Conservation (phyloP, 2,888 invertebrate species). For the Nemoura dubitans region DNA sequence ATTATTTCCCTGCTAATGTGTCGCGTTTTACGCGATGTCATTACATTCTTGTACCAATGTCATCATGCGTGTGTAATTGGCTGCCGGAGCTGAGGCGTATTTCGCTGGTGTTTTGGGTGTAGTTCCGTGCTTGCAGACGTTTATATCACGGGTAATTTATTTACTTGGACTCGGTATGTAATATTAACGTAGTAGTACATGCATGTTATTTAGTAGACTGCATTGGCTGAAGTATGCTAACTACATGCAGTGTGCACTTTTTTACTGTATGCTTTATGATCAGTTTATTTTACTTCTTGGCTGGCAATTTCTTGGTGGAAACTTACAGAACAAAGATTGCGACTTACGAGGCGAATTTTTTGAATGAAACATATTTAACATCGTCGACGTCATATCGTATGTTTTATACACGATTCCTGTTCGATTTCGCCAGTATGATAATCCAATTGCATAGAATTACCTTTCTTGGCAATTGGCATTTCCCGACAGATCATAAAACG, state of each 20-base stretch:
- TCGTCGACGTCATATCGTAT: background rate
- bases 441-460: background rate
- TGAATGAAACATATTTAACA: background rate
- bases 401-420: background rate
- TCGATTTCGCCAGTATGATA: background rate
- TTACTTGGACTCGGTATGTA: conserved; percentile 25
- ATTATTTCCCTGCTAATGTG: background rate
- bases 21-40: conserved; percentile 12
- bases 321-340: background rate
- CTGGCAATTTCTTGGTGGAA: background rate
- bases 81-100: conserved; percentile 13
- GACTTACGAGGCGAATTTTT: background rate
- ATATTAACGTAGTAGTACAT: conserved; percentile 22
- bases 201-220: conserved; percentile 24
- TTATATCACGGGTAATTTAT: conserved; percentile 35
- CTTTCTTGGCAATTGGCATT: background rate
- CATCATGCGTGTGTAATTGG: conserved; percentile 31
- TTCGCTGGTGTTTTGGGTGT: conserved; percentile 24
- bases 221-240: conserved; percentile 16
- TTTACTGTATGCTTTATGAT: background rate
- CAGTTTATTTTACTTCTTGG: background rate
- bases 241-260: background rate
- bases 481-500: too few relatives aligned
- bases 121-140: background rate
- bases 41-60: conserved; percentile 18